Percentiles rank a stretch among this genome's conserved stretches.
Conservation (phyloP, 2,888 invertebrate genomes). For the Agrochola lychnidis region DNA sequence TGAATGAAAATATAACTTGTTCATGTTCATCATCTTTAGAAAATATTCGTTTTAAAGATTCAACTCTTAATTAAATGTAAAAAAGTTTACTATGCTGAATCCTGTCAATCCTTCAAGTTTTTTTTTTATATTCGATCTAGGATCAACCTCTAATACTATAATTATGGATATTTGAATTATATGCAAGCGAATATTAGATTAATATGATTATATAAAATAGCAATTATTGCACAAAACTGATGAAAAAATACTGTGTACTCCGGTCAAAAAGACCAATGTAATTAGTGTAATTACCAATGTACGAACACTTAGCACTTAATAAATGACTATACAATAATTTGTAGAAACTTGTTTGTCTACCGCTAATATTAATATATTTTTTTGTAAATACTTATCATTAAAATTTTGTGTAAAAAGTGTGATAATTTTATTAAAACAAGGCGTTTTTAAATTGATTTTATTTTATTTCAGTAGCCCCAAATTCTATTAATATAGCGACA, state of each 20-base stretch:
- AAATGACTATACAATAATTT: conserved; percentile 63
- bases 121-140: no score
- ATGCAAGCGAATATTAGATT: no score
- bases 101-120: no score
- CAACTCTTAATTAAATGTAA: no score
- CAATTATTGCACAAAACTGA: background rate
- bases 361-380: conserved; percentile 13
- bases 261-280: background rate
- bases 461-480: background rate
- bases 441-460: background rate
- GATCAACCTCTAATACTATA: no score
- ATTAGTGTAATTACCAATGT: background rate
- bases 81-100: no score
- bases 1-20: no score
- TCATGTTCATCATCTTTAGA: no score
- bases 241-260: background rate
- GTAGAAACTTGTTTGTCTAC: conserved; percentile 39
- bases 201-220: no score
- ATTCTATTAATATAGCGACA: background rate
- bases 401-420: conserved; percentile 10
- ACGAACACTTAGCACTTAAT: background rate
- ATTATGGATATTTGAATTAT: no score
- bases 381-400: conserved; percentile 32
- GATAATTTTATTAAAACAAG: conserved; percentile 10
- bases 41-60: no score